These are phyloP conservation scores for Drosophila tristis DNA, from an alignment of 1,140 invertebrate species.

Conservation along the genomic window DNA sequence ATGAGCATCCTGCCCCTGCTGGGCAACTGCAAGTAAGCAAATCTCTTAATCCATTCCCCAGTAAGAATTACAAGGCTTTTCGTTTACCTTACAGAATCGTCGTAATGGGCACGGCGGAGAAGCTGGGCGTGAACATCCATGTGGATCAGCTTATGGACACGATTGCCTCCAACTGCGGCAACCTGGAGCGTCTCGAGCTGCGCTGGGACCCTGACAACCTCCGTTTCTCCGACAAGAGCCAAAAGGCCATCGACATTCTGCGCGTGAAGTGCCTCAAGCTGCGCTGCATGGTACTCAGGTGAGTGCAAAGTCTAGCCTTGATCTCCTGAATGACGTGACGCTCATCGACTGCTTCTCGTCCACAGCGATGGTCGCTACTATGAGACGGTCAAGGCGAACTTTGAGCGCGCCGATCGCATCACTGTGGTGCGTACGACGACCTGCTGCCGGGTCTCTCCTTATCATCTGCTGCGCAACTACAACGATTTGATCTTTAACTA, in stretches of 20 bases:
- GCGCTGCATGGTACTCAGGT: conserved; percentile 93
- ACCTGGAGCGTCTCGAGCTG: conserved; percentile 96
- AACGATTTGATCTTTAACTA: conserved; percentile 97
- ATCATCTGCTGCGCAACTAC: conserved; percentile 96
- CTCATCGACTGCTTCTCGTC: not conserved
- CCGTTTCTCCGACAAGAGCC: conserved; percentile 99
- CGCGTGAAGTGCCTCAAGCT: conserved; percentile 95
- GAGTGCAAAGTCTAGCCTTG: conserved; percentile 45
- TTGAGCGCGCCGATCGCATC: conserved; percentile 97
- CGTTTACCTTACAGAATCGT: conserved; percentile 90
- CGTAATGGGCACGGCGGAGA: conserved; percentile 98
- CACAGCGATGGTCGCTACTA: conserved; percentile 98
- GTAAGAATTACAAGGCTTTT: not conserved
- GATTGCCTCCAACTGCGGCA: conserved; percentile 96
- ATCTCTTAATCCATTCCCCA: not conserved
- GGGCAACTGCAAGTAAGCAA: conserved; percentile 94
- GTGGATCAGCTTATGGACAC: conserved; percentile 99
- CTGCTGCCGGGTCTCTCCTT: conserved; percentile 95
- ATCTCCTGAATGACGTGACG: too few species aligned
- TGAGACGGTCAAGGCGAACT: conserved; percentile 99
- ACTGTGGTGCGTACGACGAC: conserved; percentile 98
- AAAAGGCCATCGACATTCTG: conserved; percentile 96
- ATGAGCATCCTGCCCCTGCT: conserved; percentile 95
- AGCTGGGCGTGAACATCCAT: conserved; percentile 97
- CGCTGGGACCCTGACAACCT: conserved; percentile 99